Conservation (phyloP, 2,113 vertebrate genomes). For the Eclectus roratus region DNA sequence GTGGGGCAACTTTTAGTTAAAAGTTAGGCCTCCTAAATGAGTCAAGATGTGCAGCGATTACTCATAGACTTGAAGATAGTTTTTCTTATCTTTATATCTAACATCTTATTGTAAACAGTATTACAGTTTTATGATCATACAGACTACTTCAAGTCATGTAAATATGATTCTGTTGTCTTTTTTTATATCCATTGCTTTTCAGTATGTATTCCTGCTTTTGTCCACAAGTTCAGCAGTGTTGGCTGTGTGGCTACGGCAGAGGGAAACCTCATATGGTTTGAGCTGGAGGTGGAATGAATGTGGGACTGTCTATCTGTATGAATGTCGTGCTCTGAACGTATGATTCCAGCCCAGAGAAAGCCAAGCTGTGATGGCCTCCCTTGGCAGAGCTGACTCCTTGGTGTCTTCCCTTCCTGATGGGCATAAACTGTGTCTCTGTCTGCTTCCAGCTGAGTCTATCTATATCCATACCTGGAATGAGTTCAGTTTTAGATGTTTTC, state of each 20-base stretch:
- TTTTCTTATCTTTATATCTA: neutral
- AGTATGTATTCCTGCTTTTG: neutral
- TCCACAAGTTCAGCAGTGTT: neutral
- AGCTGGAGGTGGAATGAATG: neutral
- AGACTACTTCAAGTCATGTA: too few relatives aligned
- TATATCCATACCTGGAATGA: neutral
- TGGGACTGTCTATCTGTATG: neutral
- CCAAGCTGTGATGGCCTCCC: neutral
- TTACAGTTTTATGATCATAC: neutral
- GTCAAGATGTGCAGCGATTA: neutral
- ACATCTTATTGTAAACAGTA: neutral
- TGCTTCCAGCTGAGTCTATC: accelerated
- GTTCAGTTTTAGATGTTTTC: neutral
- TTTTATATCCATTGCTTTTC: neutral
- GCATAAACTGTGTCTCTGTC: neutral
- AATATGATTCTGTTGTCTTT: neutral
- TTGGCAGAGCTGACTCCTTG: neutral
- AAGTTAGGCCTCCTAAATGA: neutral
- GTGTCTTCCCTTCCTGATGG: neutral
- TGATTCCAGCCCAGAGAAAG: neutral
- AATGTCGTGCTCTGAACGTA: neutral
- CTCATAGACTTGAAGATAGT: neutral
- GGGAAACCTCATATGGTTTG: neutral
- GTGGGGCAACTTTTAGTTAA: neutral
- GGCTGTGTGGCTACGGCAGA: neutral